Conservation (phyloP, 2,888 invertebrate genomes). For the Calameuta pallipes region DNA sequence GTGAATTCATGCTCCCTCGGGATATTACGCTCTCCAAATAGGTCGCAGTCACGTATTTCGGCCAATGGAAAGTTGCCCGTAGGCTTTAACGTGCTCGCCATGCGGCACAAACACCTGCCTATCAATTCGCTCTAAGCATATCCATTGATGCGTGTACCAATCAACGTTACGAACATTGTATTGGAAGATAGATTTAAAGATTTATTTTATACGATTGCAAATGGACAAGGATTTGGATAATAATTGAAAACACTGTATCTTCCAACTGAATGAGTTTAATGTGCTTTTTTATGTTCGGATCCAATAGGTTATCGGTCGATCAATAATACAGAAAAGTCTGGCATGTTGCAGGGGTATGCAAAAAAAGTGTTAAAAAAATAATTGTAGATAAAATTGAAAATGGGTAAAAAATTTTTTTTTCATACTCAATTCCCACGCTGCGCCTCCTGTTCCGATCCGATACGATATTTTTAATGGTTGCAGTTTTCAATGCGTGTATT, state of each 20-base stretch:
- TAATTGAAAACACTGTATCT: not conserved
- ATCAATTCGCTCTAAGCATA: not conserved
- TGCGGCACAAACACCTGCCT: not conserved
- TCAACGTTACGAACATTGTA: not conserved
- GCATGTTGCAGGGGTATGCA: not conserved
- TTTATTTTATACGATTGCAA: not conserved
- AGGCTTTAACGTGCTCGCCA: slow-evolving; percentile 14
- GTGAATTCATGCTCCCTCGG: slow-evolving; percentile 18
- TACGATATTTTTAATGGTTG: not conserved
- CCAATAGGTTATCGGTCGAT: not conserved
- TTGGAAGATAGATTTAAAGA: not conserved
- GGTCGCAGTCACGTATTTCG: slow-evolving; percentile 14
- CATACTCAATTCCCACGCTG: not conserved
- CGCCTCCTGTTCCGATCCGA: not conserved
- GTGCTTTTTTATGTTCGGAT: not conserved
- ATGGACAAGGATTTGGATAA: not conserved
- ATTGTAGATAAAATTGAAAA: not conserved
- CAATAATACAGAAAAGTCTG: not conserved
- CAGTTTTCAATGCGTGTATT: not conserved
- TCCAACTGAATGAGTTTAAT: not conserved
- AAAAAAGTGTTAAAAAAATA: not conserved
- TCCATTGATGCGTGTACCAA: not conserved
- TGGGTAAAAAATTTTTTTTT: not conserved
- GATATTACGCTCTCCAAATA: slow-evolving; percentile 20
- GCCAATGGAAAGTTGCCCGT: slow-evolving; percentile 17